These are phyloP conservation scores for Mormyrus lacerda DNA, from an alignment of 2,113 vertebrate species.

Conservation along the genomic window DNA sequence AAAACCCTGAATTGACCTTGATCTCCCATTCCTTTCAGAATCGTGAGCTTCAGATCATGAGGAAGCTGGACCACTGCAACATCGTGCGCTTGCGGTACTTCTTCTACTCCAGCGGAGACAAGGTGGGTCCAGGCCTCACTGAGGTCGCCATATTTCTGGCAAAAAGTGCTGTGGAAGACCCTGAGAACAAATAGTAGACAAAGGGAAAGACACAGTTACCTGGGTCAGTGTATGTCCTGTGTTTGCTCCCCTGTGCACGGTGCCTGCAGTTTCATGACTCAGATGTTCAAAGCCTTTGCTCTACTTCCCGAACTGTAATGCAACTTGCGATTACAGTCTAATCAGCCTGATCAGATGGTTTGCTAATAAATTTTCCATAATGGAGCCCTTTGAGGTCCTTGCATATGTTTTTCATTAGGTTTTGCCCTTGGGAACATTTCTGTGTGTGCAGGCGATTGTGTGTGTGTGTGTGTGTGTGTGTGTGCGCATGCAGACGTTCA, in stretches of 20 bases:
- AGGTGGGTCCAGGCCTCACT: constrained; percentile 55
- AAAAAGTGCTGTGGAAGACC: neutral
- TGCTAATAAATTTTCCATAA: neutral
- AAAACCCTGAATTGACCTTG: constrained; percentile 15
- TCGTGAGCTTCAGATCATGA: constrained; percentile 85
- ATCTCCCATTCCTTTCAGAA: constrained; percentile 62
- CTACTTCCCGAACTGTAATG: neutral
- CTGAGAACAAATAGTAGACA: neutral
- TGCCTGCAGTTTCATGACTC: neutral
- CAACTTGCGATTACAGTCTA: neutral
- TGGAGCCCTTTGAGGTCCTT: neutral
- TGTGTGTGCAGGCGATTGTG: neutral
- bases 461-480: neutral
- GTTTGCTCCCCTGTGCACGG: neutral
- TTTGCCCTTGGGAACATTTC: neutral
- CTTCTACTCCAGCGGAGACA: constrained; percentile 85
- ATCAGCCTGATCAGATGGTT: neutral
- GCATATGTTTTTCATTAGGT: neutral
- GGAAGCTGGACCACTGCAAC: constrained; percentile 85
- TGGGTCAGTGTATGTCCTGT: neutral
- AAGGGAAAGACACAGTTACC: neutral
- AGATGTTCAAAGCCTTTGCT: neutral
- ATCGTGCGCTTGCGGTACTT: constrained; percentile 83
- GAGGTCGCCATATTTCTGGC: neutral
- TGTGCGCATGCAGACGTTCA: neutral